These are phyloP conservation scores for Nomada lathburiana DNA, from an alignment of 2,888 invertebrate genomes.

Conservation along the genomic window DNA sequence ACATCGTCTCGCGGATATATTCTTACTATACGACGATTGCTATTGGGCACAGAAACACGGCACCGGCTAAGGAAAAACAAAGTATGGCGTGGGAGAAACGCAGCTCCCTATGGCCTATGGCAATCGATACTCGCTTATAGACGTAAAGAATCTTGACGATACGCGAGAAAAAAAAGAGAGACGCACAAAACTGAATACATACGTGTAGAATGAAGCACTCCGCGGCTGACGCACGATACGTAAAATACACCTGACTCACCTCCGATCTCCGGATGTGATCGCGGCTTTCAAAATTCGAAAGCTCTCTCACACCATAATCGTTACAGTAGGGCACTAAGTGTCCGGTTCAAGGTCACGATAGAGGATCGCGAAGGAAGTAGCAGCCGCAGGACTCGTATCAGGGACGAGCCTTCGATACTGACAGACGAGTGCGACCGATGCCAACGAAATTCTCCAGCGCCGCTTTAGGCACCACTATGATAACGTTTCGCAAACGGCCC, in stretches of 20 bases:
- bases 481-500: slow-evolving; percentile 10
- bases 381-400: not conserved
- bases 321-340: slow-evolving; percentile 73
- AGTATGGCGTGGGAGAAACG: slow-evolving; percentile 54
- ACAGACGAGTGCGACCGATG: slow-evolving; percentile 7
- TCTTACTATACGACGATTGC: not conserved
- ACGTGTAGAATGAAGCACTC: not conserved
- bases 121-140: slow-evolving; percentile 60
- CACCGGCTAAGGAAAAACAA: slow-evolving; percentile 44
- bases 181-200: not conserved
- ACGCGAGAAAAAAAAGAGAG: not conserved
- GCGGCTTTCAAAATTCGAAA: slow-evolving; percentile 62
- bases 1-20: not conserved
- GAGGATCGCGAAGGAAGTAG: slow-evolving; percentile 9
- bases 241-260: slow-evolving; percentile 54
- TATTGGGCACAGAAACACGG: slow-evolving; percentile 26
- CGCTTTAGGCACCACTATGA: not conserved
- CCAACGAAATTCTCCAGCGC: not conserved
- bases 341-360: slow-evolving; percentile 75
- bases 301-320: slow-evolving; percentile 48
- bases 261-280: slow-evolving; percentile 5
- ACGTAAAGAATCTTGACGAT: slow-evolving; percentile 27
- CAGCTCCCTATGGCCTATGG: slow-evolving; percentile 44
- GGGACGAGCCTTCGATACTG: not conserved
- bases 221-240: not conserved